phyloP scores from a whole-genome alignment of 2,797 vertebrate genomes.

The Synaphobranchus kaupii region DNA sequence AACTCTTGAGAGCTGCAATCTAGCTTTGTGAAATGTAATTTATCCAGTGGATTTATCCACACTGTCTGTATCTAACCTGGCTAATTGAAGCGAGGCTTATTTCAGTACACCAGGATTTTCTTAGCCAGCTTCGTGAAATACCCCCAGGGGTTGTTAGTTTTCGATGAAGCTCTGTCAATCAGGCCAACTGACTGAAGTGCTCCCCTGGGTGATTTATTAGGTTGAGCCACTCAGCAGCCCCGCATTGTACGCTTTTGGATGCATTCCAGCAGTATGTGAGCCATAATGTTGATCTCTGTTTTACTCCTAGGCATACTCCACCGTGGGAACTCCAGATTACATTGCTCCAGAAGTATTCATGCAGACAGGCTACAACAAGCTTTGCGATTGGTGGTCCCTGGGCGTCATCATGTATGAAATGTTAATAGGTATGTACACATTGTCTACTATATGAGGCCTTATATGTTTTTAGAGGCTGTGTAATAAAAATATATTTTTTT shows the following conservation, averaged over 20 bases:
- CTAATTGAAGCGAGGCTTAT: too few relatives aligned
- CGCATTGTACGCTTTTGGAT: neutral
- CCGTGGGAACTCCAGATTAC: slow-evolving; percentile 94
- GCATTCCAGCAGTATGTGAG: neutral
- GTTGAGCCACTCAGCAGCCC: too few relatives aligned
- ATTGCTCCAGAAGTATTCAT: slow-evolving; percentile 96
- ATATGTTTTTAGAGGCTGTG: neutral
- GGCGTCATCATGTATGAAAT: slow-evolving; percentile 99
- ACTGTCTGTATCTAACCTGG: too few relatives aligned
- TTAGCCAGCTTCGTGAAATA: too few relatives aligned
- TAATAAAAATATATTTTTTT: neutral
- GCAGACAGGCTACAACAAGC: slow-evolving; percentile 96
- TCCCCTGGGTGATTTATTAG: too few relatives aligned
- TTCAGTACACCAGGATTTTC: too few relatives aligned
- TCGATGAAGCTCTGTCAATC: too few relatives aligned
- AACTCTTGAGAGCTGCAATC: too few relatives aligned
- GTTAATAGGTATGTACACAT: slow-evolving; percentile 85
- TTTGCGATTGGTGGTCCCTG: slow-evolving; percentile 98
- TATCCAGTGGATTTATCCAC: too few relatives aligned
- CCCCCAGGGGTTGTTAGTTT: too few relatives aligned
- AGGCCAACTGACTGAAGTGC: too few relatives aligned
- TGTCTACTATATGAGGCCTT: neutral
- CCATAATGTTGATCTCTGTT: neutral
- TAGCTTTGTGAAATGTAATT: too few relatives aligned
- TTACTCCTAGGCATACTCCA: slow-evolving; percentile 86